Percentiles rank a stretch among this genome's conserved stretches.
Evolutionary conservation across 2,888 invertebrate species (phyloP).

Genomic region (Eupithecia tripunctaria): DNA sequence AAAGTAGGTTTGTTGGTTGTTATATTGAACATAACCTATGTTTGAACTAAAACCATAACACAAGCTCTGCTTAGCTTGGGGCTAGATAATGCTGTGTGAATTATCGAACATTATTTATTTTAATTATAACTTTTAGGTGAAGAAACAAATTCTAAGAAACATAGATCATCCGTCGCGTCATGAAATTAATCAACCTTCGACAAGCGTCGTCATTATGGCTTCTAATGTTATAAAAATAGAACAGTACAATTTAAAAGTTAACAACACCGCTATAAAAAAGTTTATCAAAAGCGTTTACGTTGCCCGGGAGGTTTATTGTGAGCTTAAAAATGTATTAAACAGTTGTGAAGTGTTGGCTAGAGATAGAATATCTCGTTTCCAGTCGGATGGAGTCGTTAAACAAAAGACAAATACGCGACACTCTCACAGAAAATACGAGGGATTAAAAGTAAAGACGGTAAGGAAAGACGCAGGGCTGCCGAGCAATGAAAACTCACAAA

Average conservation of each 20-base stretch:
- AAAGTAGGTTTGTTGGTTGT: not conserved
- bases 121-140: not conserved
- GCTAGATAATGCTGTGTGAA: too few species aligned
- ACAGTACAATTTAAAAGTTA: not conserved
- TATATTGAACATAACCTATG: not conserved
- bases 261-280: conserved; percentile 8
- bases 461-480: conserved; percentile 58
- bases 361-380: conserved; percentile 60
- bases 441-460: conserved; percentile 74
- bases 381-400: conserved; percentile 69
- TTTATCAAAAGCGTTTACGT: conserved; percentile 21
- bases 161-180: not conserved
- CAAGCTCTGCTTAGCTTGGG: too few species aligned
- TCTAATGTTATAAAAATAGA: not conserved
- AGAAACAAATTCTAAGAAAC: not conserved
- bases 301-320: conserved; percentile 6
- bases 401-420: conserved; percentile 77
- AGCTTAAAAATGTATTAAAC: conserved; percentile 30
- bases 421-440: conserved; percentile 72
- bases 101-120: too few species aligned
- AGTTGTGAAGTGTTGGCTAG: conserved; percentile 43
- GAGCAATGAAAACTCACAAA: not conserved
- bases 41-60: too few species aligned
- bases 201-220: not conserved
- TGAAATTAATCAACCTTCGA: not conserved